phyloP scores from a whole-genome alignment of 1,140 invertebrate species.

The Tyrophagus putrescentiae region DNA sequence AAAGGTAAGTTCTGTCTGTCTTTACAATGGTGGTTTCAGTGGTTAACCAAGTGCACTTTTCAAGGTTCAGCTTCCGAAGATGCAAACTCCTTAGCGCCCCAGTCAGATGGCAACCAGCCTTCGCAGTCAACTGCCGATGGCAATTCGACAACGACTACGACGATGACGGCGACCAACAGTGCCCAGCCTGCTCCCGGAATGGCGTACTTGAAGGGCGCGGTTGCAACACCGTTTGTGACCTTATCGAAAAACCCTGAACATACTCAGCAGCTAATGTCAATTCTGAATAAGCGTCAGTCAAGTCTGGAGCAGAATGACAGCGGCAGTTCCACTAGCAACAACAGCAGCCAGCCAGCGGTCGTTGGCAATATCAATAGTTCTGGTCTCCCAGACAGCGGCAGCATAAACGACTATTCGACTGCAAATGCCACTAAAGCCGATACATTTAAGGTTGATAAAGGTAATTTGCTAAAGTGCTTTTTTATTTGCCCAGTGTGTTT shows the following conservation, averaged over 20 bases:
- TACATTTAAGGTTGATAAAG: constrained; percentile 12
- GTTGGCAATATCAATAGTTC: background rate
- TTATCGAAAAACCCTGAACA: constrained; percentile 5
- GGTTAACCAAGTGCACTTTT: too few species aligned
- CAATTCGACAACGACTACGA: background rate
- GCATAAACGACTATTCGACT: background rate
- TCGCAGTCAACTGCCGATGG: background rate
- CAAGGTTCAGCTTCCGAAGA: background rate
- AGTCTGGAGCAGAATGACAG: background rate
- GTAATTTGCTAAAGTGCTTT: background rate
- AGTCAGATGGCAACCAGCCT: background rate
- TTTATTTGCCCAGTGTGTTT: too few species aligned
- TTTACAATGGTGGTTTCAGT: constrained; percentile 14
- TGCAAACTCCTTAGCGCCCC: too few species aligned
- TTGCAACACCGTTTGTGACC: constrained; percentile 15
- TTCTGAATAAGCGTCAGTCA: background rate
- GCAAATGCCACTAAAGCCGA: background rate
- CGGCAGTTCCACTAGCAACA: too few species aligned
- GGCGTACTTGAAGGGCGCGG: constrained; percentile 11
- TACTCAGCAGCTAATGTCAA: constrained; percentile 8
- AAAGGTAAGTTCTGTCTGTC: constrained; percentile 56
- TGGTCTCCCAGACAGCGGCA: background rate
- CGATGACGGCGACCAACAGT: background rate
- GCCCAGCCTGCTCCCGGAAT: background rate
- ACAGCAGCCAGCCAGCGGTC: background rate